These are phyloP conservation scores for Megaustenia siamemsis DNA, from an alignment of 2,888 invertebrate species.

Conservation along the genomic window DNA sequence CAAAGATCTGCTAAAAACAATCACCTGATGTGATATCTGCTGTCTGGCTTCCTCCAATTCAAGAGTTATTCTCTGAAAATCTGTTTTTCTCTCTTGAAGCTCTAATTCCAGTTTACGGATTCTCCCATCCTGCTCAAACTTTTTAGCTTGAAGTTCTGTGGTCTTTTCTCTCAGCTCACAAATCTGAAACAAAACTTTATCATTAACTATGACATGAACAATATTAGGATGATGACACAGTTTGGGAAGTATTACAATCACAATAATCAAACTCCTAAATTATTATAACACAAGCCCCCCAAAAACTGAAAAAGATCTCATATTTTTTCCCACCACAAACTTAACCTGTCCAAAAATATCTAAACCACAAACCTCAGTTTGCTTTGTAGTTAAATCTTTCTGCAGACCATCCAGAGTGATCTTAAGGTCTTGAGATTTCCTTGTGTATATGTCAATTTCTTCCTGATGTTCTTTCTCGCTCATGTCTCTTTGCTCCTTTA, in stretches of 20 bases:
- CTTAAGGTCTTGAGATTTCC: slow-evolving; percentile 91
- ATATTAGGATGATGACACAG: too few relatives aligned
- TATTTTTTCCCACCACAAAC: background rate
- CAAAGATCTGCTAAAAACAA: background rate
- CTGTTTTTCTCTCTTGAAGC: slow-evolving; percentile 62
- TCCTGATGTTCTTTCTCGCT: slow-evolving; percentile 97
- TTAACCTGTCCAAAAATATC: background rate
- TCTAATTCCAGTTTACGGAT: slow-evolving; percentile 75
- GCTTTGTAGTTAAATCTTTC: slow-evolving; percentile 76
- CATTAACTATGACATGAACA: too few relatives aligned
- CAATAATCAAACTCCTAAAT: too few relatives aligned
- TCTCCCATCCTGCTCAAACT: slow-evolving; percentile 75
- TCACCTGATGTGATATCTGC: slow-evolving; percentile 6
- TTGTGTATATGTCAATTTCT: slow-evolving; percentile 94
- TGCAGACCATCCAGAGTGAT: slow-evolving; percentile 73
- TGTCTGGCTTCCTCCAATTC: slow-evolving; percentile 40
- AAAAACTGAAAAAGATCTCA: too few relatives aligned
- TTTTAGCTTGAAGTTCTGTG: slow-evolving; percentile 74
- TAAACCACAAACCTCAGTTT: slow-evolving; percentile 64
- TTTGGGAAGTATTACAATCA: too few relatives aligned
- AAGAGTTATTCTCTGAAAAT: slow-evolving; percentile 57
- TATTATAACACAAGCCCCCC: too few relatives aligned
- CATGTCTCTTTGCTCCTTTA: slow-evolving; percentile 92
- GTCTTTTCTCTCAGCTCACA: slow-evolving; percentile 77
- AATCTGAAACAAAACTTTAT: slow-evolving; percentile 66